These are phyloP conservation scores for Poeciliopsis gracilis DNA, from an alignment of 2,797 vertebrate genomes.

Conservation along the genomic window DNA sequence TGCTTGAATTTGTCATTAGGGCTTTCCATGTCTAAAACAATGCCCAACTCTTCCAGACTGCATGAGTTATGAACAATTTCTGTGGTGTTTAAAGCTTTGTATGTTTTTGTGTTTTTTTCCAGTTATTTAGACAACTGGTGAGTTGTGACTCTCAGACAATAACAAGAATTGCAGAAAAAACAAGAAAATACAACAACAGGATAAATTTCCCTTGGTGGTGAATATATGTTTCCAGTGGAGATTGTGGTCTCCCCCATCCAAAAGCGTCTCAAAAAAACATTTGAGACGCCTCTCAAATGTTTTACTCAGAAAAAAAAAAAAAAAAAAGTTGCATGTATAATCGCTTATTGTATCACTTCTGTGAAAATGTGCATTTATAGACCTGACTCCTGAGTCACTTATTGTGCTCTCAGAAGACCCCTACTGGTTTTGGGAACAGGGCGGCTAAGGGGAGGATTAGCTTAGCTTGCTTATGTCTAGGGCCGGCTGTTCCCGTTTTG, in stretches of 20 bases:
- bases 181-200: neutral
- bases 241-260: neutral
- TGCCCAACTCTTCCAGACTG: neutral
- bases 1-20: neutral
- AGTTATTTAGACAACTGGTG: neutral
- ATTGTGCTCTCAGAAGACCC: neutral
- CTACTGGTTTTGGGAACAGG: neutral
- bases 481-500: conserved; percentile 14
- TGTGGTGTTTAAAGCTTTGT: neutral
- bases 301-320: neutral
- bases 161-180: neutral
- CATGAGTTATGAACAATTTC: neutral
- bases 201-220: neutral
- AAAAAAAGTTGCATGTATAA: neutral
- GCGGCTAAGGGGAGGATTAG: neutral
- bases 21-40: neutral
- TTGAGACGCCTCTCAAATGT: neutral
- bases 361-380: neutral
- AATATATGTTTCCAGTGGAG: neutral
- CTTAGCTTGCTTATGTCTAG: neutral
- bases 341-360: neutral
- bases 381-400: neutral
- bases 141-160: neutral
- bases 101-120: neutral
- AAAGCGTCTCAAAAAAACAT: too few relatives aligned